phyloP scores from a whole-genome alignment of 2,113 vertebrate genomes.

The Chitala chitala region DNA sequence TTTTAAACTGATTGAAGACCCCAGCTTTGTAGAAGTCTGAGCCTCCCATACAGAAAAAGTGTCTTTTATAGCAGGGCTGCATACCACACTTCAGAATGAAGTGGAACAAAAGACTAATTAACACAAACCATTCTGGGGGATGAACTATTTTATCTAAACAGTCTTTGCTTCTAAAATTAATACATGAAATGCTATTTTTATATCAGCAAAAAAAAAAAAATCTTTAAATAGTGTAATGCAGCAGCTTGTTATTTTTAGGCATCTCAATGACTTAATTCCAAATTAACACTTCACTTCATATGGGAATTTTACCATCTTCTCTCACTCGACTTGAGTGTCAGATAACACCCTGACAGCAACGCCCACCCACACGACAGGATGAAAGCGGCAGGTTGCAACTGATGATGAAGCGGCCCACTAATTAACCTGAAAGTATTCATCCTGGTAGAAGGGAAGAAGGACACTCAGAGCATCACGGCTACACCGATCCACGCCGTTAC shows the following conservation, averaged over 20 bases:
- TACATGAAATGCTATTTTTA: background rate
- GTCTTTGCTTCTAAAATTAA: too few relatives aligned
- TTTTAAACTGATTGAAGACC: background rate
- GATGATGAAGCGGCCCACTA: background rate
- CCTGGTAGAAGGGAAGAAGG: background rate
- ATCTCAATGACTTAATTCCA: background rate
- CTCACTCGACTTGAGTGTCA: background rate
- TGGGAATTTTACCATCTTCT: background rate
- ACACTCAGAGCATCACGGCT: background rate
- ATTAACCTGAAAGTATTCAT: slow-evolving; percentile 11
- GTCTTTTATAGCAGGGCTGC: background rate
- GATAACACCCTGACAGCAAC: background rate
- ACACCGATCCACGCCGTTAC: slow-evolving; percentile 2
- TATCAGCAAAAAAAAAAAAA: background rate
- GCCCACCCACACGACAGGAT: background rate
- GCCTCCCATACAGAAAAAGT: too few relatives aligned
- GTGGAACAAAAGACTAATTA: background rate
- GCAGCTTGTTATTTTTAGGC: background rate
- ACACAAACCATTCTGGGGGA: background rate
- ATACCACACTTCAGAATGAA: background rate
- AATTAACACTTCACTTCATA: background rate
- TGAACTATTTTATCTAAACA: background rate
- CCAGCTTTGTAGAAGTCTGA: background rate
- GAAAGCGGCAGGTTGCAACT: background rate
- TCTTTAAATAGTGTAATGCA: background rate